Percentiles rank a stretch among this genome's conserved stretches.
Conservation (phyloP, 2,888 invertebrate species). For the Phyllotreta cruciferae region DNA sequence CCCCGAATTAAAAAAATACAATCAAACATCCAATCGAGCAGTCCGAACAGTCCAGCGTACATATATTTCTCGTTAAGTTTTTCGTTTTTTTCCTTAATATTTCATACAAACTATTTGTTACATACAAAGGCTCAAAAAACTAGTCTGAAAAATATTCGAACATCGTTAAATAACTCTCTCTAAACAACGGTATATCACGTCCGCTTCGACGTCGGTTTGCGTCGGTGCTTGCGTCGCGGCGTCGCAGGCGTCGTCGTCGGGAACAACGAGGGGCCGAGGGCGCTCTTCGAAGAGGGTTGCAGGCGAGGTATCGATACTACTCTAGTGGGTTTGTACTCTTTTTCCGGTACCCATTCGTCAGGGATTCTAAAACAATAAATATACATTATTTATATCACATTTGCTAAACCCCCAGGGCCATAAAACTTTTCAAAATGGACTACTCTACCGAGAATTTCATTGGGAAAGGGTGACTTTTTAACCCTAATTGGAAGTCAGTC, state of each 20-base stretch:
- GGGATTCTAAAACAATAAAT: constrained; percentile 69
- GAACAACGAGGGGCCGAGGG: constrained; percentile 64
- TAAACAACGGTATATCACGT: constrained; percentile 52
- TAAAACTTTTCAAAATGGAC: background rate
- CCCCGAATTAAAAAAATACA: too few relatives aligned
- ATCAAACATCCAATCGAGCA: too few relatives aligned
- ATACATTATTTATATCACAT: background rate
- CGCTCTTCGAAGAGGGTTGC: constrained; percentile 62
- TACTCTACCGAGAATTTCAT: too few relatives aligned
- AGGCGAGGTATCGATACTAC: constrained; percentile 66
- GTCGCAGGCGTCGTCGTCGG: constrained; percentile 45
- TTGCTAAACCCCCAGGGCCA: background rate
- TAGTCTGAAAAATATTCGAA: too few relatives aligned
- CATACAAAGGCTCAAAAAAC: constrained; percentile 47
- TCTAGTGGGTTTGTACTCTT: constrained; percentile 70
- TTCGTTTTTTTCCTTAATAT: background rate
- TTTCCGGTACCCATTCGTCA: constrained; percentile 86
- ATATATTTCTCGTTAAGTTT: constrained; percentile 2
- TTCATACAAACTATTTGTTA: constrained; percentile 26
- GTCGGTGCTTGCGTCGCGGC: constrained; percentile 57
- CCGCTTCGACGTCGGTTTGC: constrained; percentile 53
- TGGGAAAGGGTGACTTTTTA: too few relatives aligned
- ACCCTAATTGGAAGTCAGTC: too few relatives aligned
- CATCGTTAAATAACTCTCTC: constrained; percentile 43
- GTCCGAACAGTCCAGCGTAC: background rate